Percentiles rank a stretch among this genome's conserved stretches.
These are phyloP conservation scores for Orchestia grillus DNA, from an alignment of 1,140 invertebrate species.

Conservation along the genomic window DNA sequence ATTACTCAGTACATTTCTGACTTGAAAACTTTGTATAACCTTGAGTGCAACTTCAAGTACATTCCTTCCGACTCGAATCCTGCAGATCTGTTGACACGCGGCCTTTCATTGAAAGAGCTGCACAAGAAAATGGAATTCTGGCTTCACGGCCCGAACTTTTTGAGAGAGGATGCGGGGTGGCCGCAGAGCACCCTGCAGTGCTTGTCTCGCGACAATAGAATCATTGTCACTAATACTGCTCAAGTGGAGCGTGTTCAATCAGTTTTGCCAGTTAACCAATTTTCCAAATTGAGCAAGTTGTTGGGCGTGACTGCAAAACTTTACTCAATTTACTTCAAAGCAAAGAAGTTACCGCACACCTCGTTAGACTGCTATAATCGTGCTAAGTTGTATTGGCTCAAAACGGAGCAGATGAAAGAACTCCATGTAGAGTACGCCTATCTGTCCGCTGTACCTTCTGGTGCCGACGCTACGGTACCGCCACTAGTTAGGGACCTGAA, in stretches of 20 bases:
- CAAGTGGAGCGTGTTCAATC: background rate
- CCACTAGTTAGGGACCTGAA: background rate
- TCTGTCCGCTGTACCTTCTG: background rate
- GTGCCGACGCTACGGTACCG: background rate
- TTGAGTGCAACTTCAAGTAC: background rate
- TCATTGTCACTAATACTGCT: background rate
- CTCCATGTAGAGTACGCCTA: background rate
- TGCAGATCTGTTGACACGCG: constrained; percentile 1
- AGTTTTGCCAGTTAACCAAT: background rate
- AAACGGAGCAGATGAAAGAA: background rate
- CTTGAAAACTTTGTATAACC: background rate
- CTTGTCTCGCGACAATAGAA: background rate
- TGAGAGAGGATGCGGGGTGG: background rate
- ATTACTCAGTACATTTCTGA: background rate
- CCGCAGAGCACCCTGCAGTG: background rate
- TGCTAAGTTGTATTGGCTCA: background rate
- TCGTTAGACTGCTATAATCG: background rate
- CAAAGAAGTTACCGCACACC: background rate
- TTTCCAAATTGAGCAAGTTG: background rate
- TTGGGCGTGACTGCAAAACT: background rate
- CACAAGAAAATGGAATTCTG: background rate
- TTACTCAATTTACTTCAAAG: background rate
- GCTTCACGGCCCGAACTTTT: background rate
- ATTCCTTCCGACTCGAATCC: background rate
- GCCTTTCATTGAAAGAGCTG: background rate